Evolutionary conservation across 2,888 invertebrate species (phyloP).

Genomic region (Yponomeuta evonymella): DNA sequence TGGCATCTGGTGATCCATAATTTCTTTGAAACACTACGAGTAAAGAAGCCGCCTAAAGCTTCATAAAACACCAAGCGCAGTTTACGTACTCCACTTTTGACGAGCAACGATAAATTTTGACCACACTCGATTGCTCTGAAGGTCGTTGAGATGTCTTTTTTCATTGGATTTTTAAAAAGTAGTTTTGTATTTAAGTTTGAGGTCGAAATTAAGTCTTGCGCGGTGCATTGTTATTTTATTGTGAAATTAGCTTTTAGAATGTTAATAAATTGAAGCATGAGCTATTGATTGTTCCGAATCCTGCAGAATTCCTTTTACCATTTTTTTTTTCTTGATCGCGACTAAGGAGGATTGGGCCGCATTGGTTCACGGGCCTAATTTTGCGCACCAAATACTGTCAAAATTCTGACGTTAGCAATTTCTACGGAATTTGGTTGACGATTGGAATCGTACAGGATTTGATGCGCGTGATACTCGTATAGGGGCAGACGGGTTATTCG

Average conservation of each 20-base stretch:
- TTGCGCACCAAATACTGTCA: no score
- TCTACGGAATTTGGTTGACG: no score
- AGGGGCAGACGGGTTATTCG: no score
- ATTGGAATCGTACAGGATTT: no score
- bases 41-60: not conserved
- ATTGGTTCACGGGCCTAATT: no score
- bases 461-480: no score
- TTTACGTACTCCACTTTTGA: not conserved
- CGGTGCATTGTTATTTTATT: not conserved
- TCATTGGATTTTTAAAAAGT: not conserved
- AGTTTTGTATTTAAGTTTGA: slow-evolving; percentile 4
- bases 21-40: not conserved
- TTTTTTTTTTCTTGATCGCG: no score
- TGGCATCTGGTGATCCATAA: not conserved
- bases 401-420: no score
- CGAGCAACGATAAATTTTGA: not conserved
- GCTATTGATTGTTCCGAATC: no score
- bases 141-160: not conserved
- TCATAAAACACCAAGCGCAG: not conserved
- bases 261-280: no score
- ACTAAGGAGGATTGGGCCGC: no score
- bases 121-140: slow-evolving; percentile 7
- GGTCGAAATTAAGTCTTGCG: not conserved
- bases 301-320: no score
- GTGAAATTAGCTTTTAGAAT: not conserved